A percentile compares a stretch with the other conserved stretches of the same genome.
These are phyloP conservation scores for Pterocles gutturalis DNA, from an alignment of 2,113 vertebrate species.

Conservation along the genomic window DNA sequence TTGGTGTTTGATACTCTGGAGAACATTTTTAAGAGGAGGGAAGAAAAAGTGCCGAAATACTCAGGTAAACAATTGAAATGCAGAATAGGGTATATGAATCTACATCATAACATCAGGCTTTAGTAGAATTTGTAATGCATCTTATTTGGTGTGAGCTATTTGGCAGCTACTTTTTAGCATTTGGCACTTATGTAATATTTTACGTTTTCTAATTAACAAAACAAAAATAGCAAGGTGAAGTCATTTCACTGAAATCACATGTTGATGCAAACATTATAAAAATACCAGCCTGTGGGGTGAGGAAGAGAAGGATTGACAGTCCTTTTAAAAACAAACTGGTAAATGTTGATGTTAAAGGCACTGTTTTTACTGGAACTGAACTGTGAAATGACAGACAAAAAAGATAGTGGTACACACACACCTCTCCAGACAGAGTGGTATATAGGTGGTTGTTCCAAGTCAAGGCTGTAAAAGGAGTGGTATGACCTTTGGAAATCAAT, in stretches of 20 bases:
- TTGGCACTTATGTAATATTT: conserved; percentile 45
- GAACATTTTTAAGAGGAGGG: neutral
- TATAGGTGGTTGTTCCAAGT: neutral
- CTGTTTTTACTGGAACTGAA: conserved; percentile 27
- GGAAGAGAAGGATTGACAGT: conserved; percentile 16
- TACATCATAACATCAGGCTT: neutral
- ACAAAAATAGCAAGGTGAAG: conserved; percentile 59
- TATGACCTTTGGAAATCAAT: neutral
- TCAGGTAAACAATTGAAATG: neutral
- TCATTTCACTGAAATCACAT: conserved; percentile 43
- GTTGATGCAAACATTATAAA: conserved; percentile 47
- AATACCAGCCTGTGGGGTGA: conserved; percentile 11
- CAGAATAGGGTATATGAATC: neutral
- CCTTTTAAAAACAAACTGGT: conserved; percentile 32
- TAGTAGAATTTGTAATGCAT: neutral
- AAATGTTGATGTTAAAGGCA: conserved; percentile 33
- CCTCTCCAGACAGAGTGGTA: neutral
- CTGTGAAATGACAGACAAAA: neutral
- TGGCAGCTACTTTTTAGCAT: conserved; percentile 13
- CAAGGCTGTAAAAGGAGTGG: neutral
- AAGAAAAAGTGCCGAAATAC: neutral
- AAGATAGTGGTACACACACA: neutral
- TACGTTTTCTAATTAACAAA: conserved; percentile 59
- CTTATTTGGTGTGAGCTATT: neutral
- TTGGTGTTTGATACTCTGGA: neutral